phyloP scores from a whole-genome alignment of 1,140 invertebrate species.

The Hylaeus volcanicus region DNA sequence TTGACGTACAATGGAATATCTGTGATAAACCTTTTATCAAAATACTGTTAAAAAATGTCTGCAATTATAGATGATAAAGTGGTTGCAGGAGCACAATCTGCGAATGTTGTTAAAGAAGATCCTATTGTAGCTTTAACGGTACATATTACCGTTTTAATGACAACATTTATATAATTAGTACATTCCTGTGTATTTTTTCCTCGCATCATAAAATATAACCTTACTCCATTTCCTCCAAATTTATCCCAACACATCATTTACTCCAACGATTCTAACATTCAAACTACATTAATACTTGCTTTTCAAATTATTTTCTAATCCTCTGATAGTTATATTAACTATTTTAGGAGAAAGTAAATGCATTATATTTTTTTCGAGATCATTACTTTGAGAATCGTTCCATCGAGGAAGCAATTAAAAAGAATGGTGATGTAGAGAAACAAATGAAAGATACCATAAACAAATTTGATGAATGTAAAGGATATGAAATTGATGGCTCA shows the following conservation, averaged over 20 bases:
- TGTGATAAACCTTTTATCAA: slow-evolving; percentile 27
- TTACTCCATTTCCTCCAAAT: neutral
- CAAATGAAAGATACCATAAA: slow-evolving; percentile 84
- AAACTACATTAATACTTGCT: neutral
- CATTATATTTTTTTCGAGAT: slow-evolving; percentile 87
- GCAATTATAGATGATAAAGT: slow-evolving; percentile 78
- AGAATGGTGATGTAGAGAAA: slow-evolving; percentile 84
- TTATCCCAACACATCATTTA: neutral
- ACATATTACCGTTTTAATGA: slow-evolving; percentile 32
- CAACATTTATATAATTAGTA: neutral
- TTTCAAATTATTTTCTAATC: slow-evolving; percentile 3
- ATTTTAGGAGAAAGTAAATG: slow-evolving; percentile 84
- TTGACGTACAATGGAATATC: slow-evolving; percentile 40
- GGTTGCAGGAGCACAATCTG: slow-evolving; percentile 76
- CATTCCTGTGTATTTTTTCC: slow-evolving; percentile 4
- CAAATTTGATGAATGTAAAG: slow-evolving; percentile 86
- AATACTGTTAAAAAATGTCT: slow-evolving; percentile 69
- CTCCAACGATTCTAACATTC: neutral
- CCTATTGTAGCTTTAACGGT: slow-evolving; percentile 78
- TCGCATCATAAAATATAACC: slow-evolving; percentile 6
- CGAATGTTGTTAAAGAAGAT: slow-evolving; percentile 76
- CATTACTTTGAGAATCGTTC: slow-evolving; percentile 89
- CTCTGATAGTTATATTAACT: slow-evolving; percentile 16
- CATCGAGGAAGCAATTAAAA: slow-evolving; percentile 85
- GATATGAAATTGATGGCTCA: slow-evolving; percentile 83